A percentile compares a stretch with the other conserved stretches of the same genome.
phyloP scores from a whole-genome alignment of 2,888 invertebrate species.

The Choristoneura rosaceana region DNA sequence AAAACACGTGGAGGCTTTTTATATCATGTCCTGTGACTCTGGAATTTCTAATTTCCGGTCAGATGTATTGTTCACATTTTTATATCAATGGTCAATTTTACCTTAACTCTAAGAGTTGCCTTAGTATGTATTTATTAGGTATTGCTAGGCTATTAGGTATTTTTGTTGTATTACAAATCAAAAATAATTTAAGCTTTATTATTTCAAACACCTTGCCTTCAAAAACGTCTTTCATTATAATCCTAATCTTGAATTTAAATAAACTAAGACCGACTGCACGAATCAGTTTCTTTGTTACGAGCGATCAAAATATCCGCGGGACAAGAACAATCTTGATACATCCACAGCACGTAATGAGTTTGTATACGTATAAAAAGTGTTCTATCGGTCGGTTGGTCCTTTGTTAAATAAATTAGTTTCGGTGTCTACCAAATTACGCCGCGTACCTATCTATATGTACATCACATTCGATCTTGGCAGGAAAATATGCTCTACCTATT shows the following conservation, averaged over 20 bases:
- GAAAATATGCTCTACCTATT: conserved; percentile 84
- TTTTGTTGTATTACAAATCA: neutral
- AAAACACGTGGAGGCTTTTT: conserved; percentile 52
- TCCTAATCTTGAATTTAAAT: conserved; percentile 32
- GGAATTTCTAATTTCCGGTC: conserved; percentile 77
- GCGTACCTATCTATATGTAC: conserved; percentile 80
- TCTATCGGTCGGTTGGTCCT: conserved; percentile 82
- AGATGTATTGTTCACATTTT: conserved; percentile 47
- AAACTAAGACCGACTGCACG: conserved; percentile 17
- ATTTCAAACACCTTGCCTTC: neutral
- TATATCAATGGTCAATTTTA: conserved; percentile 3
- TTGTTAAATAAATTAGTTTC: conserved; percentile 86
- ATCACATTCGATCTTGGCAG: conserved; percentile 73
- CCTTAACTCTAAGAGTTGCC: neutral
- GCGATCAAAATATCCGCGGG: conserved; percentile 52
- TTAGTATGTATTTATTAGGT: neutral
- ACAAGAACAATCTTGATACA: conserved; percentile 56
- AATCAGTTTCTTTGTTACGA: conserved; percentile 25
- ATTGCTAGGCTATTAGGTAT: no score
- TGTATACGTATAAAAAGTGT: conserved; percentile 81
- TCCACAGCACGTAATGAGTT: conserved; percentile 73
- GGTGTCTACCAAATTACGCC: conserved; percentile 87
- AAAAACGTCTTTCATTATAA: conserved; percentile 9
- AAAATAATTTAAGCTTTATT: neutral
- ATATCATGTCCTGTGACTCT: conserved; percentile 45